Conservation (phyloP, 2,888 invertebrate genomes). For the Machimus atricapillus region DNA sequence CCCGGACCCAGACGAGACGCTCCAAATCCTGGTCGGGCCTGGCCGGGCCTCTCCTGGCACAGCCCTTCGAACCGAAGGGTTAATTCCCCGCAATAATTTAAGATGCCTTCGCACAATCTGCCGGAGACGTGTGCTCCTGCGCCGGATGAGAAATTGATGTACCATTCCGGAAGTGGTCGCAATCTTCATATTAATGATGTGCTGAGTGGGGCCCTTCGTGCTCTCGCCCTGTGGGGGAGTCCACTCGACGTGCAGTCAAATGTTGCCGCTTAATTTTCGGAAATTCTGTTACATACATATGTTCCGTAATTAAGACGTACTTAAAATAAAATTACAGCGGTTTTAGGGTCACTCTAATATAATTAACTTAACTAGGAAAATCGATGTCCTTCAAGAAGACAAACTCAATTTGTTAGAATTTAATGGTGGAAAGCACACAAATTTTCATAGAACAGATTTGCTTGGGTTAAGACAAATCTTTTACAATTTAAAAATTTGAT, state of each 20-base stretch:
- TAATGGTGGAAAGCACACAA: too few relatives aligned
- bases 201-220: neutral
- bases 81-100: constrained; percentile 24
- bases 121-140: neutral
- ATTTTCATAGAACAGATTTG: too few relatives aligned
- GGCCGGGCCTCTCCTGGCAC: neutral
- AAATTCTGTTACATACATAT: neutral
- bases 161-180: constrained; percentile 26
- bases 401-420: too few relatives aligned
- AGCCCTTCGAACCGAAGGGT: constrained; percentile 8
- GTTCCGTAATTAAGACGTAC: neutral
- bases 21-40: neutral
- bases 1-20: neutral
- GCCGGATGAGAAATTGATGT: constrained; percentile 5
- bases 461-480: too few relatives aligned
- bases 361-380: neutral
- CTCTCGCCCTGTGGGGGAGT: neutral
- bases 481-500: too few relatives aligned
- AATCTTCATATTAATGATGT: constrained; percentile 1
- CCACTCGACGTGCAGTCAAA: neutral
- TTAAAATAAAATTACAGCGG: neutral
- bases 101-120: neutral
- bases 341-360: neutral
- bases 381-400: too few relatives aligned
- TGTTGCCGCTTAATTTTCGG: neutral